A percentile compares a stretch with the other conserved stretches of the same genome.
Evolutionary conservation across 2,797 vertebrate species (phyloP).

Genomic region (Anguilla pacifica): DNA sequence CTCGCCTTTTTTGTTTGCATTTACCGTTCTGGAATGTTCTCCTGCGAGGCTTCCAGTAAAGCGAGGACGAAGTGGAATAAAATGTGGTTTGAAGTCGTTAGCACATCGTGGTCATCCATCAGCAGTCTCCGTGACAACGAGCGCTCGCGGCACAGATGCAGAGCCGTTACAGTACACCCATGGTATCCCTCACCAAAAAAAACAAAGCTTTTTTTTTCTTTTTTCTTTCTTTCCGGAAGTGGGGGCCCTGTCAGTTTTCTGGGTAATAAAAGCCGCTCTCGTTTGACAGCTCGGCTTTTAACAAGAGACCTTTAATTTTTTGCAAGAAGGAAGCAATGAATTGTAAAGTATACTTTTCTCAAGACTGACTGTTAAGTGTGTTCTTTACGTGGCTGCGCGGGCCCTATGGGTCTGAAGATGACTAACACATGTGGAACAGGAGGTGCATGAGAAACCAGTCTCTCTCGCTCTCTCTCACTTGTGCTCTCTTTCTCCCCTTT

Average conservation of each 20-base stretch:
- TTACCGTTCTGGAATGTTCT: neutral
- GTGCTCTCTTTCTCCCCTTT: neutral
- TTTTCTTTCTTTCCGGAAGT: slow-evolving; percentile 27
- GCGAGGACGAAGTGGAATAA: neutral
- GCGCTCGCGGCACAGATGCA: neutral
- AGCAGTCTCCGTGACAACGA: neutral
- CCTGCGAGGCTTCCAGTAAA: too few relatives aligned
- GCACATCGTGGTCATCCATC: neutral
- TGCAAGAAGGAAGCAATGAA: slow-evolving; percentile 75
- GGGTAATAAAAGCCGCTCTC: slow-evolving; percentile 65
- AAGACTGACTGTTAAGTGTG: slow-evolving; percentile 60
- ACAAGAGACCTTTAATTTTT: slow-evolving; percentile 77
- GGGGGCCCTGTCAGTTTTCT: slow-evolving; percentile 41
- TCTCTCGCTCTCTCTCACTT: slow-evolving; percentile 1
- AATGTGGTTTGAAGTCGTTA: neutral
- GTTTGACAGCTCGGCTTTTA: slow-evolving; percentile 63
- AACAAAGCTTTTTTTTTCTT: slow-evolving; percentile 11
- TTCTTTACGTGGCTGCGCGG: slow-evolving; percentile 37
- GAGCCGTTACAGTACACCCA: neutral
- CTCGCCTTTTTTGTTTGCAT: too few relatives aligned
- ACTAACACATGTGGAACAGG: slow-evolving; percentile 65
- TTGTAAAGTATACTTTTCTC: slow-evolving; percentile 75
- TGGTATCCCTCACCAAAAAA: slow-evolving; percentile 44
- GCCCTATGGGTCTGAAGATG: slow-evolving; percentile 51
- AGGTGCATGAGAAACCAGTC: slow-evolving; percentile 12